Base-by-base conservation (phyloP, 2,113 vertebrate genomes). In the Tyto alba region DNA sequence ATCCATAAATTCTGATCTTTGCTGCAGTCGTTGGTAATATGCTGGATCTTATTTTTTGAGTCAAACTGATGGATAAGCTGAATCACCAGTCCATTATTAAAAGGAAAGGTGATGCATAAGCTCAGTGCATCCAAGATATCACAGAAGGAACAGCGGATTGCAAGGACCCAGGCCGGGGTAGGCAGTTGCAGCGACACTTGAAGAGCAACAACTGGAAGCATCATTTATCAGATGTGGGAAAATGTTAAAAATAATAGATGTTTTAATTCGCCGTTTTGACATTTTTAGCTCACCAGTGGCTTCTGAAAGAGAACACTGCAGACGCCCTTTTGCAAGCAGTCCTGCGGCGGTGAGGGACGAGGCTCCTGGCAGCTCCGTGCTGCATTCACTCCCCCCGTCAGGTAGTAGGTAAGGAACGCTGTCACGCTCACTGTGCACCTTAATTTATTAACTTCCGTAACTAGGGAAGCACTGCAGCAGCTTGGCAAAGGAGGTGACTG, bases 321-420 rank as follows among this genome's bases (percentile, higher is more conserved):
- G n/a, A n/a, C n/a, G n/a, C n/a, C n/a, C n/a, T n/a, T n/a, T n/a
- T n/a, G n/a, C n/a, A n/a, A n/a, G n/a, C n/a, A n/a, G n/a, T n/a
- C n/a, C n/a, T n/a, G 27, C 2, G 2, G 38, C 4, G 3, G 62
- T 1, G 7, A 25, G 38, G 0, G 11, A 25, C 34, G 60, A 50
- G 60, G 38, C 15, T 67, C 27, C 52, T 23, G 43, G 76, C 78
- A 62, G 63, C 40, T 40, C 29, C 16, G 4, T 2, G 15, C 66
- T 25, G 8, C 23, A 1, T 30, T 25, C 6, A 1, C 30, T 34
- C 56, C 34, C 66, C n/a, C 59, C 38, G 9, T 27, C 26, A 7
- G 13, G 52, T 0, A 3, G n/a, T 11, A 60, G 62, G 88, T 17
- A 20, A 55, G 53, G 55, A 47, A 17, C 19, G 4, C 18, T 34